These are phyloP conservation scores for Meloidogyne exigua DNA, from an alignment of 1,140 invertebrate species.

Conservation along the genomic window DNA sequence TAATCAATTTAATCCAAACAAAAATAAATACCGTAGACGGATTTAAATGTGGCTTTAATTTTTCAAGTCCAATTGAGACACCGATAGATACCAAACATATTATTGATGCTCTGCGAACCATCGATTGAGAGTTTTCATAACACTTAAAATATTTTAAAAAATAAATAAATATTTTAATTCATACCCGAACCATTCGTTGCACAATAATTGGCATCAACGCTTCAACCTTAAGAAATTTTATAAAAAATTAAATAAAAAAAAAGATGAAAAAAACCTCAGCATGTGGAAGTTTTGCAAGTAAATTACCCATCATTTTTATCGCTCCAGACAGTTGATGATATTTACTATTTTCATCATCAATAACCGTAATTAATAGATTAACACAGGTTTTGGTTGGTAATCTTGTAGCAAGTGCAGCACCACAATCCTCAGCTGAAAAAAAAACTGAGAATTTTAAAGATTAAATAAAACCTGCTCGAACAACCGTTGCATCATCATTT, in stretches of 20 bases:
- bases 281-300: slow-evolving; percentile 73
- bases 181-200: slow-evolving; percentile 80
- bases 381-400: slow-evolving; percentile 74
- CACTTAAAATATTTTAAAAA: slow-evolving; percentile 69
- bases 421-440: slow-evolving; percentile 70
- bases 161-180: neutral
- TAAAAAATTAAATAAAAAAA: neutral
- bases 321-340: slow-evolving; percentile 84
- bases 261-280: slow-evolving; percentile 65
- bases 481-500: slow-evolving; percentile 73
- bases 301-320: slow-evolving; percentile 85
- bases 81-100: slow-evolving; percentile 92
- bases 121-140: slow-evolving; percentile 81
- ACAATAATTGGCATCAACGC: slow-evolving; percentile 75
- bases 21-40: slow-evolving; percentile 74
- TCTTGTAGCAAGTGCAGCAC: slow-evolving; percentile 73
- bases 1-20: neutral
- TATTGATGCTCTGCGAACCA: slow-evolving; percentile 86
- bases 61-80: slow-evolving; percentile 78
- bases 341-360: slow-evolving; percentile 73
- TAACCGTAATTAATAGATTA: slow-evolving; percentile 75
- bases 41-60: slow-evolving; percentile 76
- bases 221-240: slow-evolving; percentile 65
- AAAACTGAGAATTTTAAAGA: neutral
- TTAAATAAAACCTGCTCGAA: slow-evolving; percentile 62